phyloP scores from a whole-genome alignment of 2,113 vertebrate species.

The Xenopus borealis region DNA sequence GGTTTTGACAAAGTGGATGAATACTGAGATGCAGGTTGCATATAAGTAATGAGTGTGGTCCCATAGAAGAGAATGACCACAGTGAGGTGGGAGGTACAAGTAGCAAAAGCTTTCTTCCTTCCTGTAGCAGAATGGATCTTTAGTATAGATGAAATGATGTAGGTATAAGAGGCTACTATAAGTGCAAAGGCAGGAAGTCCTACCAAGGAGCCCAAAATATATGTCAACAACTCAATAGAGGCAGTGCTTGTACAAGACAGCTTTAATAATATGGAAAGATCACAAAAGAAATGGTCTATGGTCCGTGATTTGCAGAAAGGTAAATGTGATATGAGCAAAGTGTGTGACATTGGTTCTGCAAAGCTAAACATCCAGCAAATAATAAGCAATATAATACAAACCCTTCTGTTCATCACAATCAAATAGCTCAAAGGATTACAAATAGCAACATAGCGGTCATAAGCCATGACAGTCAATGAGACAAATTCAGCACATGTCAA shows the following conservation, averaged over 20 bases:
- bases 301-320: slow-evolving; percentile 7
- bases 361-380: not conserved
- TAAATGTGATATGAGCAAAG: not conserved
- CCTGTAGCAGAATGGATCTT: slow-evolving; percentile 1
- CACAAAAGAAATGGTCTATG: slow-evolving; percentile 13
- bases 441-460: not conserved
- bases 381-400: too few relatives aligned
- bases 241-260: slow-evolving; percentile 2
- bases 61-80: slow-evolving; percentile 8
- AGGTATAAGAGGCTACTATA: not conserved
- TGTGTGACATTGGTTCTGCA: not conserved
- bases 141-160: not conserved
- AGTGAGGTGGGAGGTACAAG: slow-evolving; percentile 5
- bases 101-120: slow-evolving; percentile 2
- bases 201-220: not conserved
- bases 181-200: not conserved
- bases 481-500: slow-evolving; percentile 19
- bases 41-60: not conserved
- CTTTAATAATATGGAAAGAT: not conserved
- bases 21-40: not conserved
- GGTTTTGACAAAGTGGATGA: not conserved
- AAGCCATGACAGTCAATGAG: slow-evolving; percentile 42
- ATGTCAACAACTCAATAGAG: not conserved
- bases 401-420: too few relatives aligned
- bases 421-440: too few relatives aligned